phyloP scores from a whole-genome alignment of 2,888 invertebrate genomes.

The Dolichomitus sp. region DNA sequence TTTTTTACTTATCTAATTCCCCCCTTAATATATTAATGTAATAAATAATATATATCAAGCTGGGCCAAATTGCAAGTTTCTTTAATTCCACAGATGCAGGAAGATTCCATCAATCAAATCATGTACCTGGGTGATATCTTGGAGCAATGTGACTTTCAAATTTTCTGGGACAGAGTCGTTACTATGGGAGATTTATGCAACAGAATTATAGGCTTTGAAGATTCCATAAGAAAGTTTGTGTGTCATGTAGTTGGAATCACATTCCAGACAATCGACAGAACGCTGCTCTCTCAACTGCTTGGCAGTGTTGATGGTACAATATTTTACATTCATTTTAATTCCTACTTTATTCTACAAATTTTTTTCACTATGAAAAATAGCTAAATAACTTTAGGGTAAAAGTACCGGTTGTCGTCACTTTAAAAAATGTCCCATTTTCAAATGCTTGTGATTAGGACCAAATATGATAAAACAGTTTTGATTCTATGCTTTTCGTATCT shows the following conservation, averaged over 20 bases:
- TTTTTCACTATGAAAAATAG: background rate
- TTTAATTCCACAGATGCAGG: slow-evolving; percentile 89
- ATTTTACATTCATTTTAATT: background rate
- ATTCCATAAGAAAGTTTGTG: slow-evolving; percentile 98
- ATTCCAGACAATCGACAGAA: slow-evolving; percentile 97
- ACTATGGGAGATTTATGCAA: slow-evolving; percentile 92
- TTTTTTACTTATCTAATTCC: too few species aligned
- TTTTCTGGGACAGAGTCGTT: slow-evolving; percentile 95
- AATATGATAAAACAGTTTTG: too few species aligned
- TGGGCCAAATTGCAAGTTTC: background rate
- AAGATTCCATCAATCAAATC: slow-evolving; percentile 95
- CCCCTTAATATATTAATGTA: too few species aligned
- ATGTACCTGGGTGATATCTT: slow-evolving; percentile 96
- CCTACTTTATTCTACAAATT: background rate
- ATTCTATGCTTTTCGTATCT: too few species aligned
- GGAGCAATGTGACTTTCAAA: slow-evolving; percentile 97
- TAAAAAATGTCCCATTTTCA: too few species aligned
- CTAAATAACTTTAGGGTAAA: background rate
- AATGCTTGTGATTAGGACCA: too few species aligned
- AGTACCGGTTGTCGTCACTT: too few species aligned
- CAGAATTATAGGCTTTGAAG: slow-evolving; percentile 95
- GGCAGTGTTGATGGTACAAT: slow-evolving; percentile 94
- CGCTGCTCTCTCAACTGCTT: slow-evolving; percentile 93
- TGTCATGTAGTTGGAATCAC: slow-evolving; percentile 99
- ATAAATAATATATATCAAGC: background rate